Percentiles rank a stretch among this genome's conserved stretches.
phyloP scores from a whole-genome alignment of 2,797 vertebrate genomes.

The Aplochiton taeniatus region DNA sequence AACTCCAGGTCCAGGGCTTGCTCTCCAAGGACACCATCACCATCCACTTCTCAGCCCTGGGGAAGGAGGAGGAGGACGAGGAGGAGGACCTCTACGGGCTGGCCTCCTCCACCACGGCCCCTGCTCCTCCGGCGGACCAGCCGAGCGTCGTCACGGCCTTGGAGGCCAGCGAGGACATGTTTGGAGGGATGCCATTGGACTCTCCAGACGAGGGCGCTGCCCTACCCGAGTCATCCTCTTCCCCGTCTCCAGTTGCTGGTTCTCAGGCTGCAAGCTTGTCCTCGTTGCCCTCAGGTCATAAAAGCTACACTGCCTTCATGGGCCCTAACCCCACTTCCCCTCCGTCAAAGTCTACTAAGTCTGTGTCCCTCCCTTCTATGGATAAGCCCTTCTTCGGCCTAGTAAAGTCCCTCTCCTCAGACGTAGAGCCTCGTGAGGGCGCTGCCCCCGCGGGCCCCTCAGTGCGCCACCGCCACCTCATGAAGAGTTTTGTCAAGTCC shows the following conservation, averaged over 20 bases:
- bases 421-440: conserved; percentile 84
- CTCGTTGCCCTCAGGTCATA: conserved; percentile 45
- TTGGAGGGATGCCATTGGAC: conserved; percentile 69
- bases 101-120: conserved; percentile 63
- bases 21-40: conserved; percentile 88
- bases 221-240: conserved; percentile 47
- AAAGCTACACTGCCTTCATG: conserved; percentile 47
- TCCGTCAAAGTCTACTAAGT: conserved; percentile 81
- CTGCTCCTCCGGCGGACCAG: conserved; percentile 69
- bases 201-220: conserved; percentile 53
- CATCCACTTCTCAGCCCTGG: conserved; percentile 93
- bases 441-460: conserved; percentile 57
- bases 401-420: conserved; percentile 88
- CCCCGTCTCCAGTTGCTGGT: conserved; percentile 46
- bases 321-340: conserved; percentile 68
- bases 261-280: conserved; percentile 45
- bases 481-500: conserved; percentile 95
- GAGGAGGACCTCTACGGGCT: conserved; percentile 77
- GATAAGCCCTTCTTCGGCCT: conserved; percentile 87
- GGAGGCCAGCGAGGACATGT: conserved; percentile 92
- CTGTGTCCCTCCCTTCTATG: conserved; percentile 76
- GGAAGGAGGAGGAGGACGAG: conserved; percentile 93
- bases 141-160: conserved; percentile 85
- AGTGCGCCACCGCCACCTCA: conserved; percentile 84
- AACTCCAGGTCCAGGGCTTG: conserved; percentile 90